Evolutionary conservation across 2,113 vertebrate species (phyloP), one percentile per base, ranked within the genome.

Genomic region (Mormoops blainvillei): DNA sequence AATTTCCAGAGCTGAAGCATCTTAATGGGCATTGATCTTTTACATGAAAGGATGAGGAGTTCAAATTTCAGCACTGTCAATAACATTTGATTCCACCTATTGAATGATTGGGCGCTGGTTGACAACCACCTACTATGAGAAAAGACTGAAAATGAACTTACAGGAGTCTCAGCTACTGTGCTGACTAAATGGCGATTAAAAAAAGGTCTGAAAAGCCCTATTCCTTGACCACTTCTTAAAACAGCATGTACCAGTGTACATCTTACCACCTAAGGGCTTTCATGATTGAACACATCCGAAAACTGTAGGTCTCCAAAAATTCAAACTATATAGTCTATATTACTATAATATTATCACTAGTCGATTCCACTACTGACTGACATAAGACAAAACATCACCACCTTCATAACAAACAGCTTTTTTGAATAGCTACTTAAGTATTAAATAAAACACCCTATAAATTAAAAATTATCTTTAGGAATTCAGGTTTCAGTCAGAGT

Each of bases 61-160:
- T 98, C 96, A 96, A 90, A 97, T 94, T 87, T 92, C 96, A 96
- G 82, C 87, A 91, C 93, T 65, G 84, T 96, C 97, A 95, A 93
- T 96, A 97, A 97, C 94, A 93, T 58, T 54, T 87, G 74, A 76
- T 33, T 96, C 95, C 56, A 82, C 0, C 0, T 89, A 97, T 68
- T 36, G 41, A 92, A 38, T 41, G 43, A 77, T 0, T 74, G 41
- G 41, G 48, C 61, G 82, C 87, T 38, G 76, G 58, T 0, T 83
- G 67, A 28, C 54, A 84, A 91, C 7, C 50, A 68, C 63, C 83
- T 68, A 83, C 45, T 43, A 96, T 28, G 61, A 94, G 33, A 58
- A 83, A 22, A 8, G 90, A 96, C 43, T 80, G 70, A 94, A 97
- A 84, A 58, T 36, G 20, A 96, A 90, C 24, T 67, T 24, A 63